Evolutionary conservation across 1,140 invertebrate genomes (phyloP), one percentile per base, ranked within the genome.

Genomic region (Bombus waltoni): DNA sequence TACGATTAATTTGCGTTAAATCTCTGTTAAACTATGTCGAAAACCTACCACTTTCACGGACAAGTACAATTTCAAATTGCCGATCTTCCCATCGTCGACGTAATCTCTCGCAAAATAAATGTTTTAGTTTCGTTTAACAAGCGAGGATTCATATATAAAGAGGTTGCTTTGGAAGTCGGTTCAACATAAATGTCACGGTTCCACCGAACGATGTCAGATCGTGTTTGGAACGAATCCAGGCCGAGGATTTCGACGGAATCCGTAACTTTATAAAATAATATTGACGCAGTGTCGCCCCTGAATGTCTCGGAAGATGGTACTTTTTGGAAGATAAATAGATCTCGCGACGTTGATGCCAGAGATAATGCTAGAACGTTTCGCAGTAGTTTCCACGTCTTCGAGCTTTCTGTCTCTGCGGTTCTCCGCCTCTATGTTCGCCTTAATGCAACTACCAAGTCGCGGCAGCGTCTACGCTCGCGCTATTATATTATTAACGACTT

Each of bases 241-340:
- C 9, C 38, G 15, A n/a, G 18, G 53, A n/a, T 9, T 59, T 9
- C 25, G 8, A 18, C 28, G 40, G 68, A 44, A 35, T 44, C 53
- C 11, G 32, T 65, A 82, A 82, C 71, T 83, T 66, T 57, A 75
- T 86, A 57, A 85, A 73, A 79, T 73, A 85, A 85, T 81, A 81
- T 85, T 81, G 57, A 81, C 72, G 71, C 73, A 83, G 35, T 32
- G 44, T 35, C n/a, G 47, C 40, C 32, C 25, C n/a, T 65, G 13
- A n/a, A 62, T 11, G 25, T 76, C 25, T 42, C 4, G 18, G 28
- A 25, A 13, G 25, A 40, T 40, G 13, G 3, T 18, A 22, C 25
- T 11, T 75, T 77, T 66, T 9, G 53, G 44, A 81, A 81, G 76
- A 73, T 28, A 73, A 87, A 76, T 75, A 76, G 59, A 62, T 81